Evolutionary conservation across 2,797 vertebrate genomes (phyloP).

Genomic region (Phalloptychus januarius): DNA sequence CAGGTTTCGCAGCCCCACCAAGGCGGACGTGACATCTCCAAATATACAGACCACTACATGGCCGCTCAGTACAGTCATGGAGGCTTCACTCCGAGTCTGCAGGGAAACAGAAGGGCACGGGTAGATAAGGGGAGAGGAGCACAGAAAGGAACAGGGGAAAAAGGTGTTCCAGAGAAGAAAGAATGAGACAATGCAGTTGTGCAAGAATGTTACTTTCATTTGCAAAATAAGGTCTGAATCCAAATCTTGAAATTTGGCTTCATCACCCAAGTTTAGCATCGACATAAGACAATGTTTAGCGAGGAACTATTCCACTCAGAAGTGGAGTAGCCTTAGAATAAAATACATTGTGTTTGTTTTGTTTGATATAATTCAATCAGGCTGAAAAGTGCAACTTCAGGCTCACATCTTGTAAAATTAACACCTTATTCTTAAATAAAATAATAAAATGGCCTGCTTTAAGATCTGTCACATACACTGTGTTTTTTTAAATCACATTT

Average conservation of each 20-base stretch:
- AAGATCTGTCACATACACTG: slow-evolving; percentile 11
- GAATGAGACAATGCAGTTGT: slow-evolving; percentile 10
- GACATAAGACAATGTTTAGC: slow-evolving; percentile 36
- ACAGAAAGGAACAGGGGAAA: slow-evolving; percentile 34
- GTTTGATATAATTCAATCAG: neutral
- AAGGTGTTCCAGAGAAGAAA: slow-evolving; percentile 19
- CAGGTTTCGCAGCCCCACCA: slow-evolving; percentile 98
- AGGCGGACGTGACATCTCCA: slow-evolving; percentile 95
- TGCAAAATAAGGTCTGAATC: neutral
- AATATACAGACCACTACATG: slow-evolving; percentile 99
- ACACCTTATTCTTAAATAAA: slow-evolving; percentile 15
- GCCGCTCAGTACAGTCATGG: slow-evolving; percentile 98
- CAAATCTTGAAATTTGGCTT: neutral
- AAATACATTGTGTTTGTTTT: neutral
- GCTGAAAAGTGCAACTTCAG: neutral
- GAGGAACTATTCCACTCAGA: slow-evolving; percentile 43
- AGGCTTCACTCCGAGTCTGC: slow-evolving; percentile 98
- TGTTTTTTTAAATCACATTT: slow-evolving; percentile 5
- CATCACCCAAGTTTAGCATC: slow-evolving; percentile 2
- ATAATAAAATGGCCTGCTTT: slow-evolving; percentile 28
- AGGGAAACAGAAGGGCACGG: slow-evolving; percentile 43
- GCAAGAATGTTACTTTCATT: slow-evolving; percentile 3
- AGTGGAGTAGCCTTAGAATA: neutral
- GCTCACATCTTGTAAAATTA: neutral
- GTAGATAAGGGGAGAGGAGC: slow-evolving; percentile 26